phyloP scores from a whole-genome alignment of 2,113 vertebrate genomes.

The Malurus alboscapulatus region DNA sequence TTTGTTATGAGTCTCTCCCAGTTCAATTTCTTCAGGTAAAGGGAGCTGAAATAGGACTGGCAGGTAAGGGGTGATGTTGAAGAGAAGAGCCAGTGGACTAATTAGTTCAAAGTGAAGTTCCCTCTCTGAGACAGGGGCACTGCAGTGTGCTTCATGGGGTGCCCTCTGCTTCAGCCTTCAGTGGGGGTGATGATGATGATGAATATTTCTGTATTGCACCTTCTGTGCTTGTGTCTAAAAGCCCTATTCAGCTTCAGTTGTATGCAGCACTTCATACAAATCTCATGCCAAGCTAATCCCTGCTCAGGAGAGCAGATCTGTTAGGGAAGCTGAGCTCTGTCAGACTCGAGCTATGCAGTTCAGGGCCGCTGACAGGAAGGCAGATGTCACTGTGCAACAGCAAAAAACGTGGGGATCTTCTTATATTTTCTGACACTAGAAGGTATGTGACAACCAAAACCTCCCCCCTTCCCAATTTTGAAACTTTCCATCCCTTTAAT shows the following conservation, averaged over 20 bases:
- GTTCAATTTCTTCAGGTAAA: neutral
- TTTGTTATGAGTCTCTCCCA: neutral
- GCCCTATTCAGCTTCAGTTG: neutral
- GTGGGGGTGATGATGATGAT: neutral
- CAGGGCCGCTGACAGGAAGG: neutral
- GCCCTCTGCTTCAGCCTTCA: neutral
- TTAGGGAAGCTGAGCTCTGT: neutral
- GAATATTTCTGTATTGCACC: rapidly evolving
- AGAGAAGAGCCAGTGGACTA: neutral
- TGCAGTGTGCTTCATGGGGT: neutral
- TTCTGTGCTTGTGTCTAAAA: neutral
- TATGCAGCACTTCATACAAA: neutral
- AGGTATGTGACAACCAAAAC: neutral
- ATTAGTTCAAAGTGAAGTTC: neutral
- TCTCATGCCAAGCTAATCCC: neutral
- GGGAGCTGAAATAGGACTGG: neutral
- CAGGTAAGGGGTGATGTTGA: neutral
- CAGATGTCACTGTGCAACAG: neutral
- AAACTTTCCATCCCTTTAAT: neutral
- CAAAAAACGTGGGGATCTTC: neutral
- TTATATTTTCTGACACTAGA: neutral
- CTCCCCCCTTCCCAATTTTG: neutral
- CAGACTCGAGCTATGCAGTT: neutral
- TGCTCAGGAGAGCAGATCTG: neutral
- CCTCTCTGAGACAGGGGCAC: neutral